Percentiles rank a stretch among this genome's conserved stretches.
Evolutionary conservation across 2,797 vertebrate genomes (phyloP).

Genomic region (Tapirus indicus): DNA sequence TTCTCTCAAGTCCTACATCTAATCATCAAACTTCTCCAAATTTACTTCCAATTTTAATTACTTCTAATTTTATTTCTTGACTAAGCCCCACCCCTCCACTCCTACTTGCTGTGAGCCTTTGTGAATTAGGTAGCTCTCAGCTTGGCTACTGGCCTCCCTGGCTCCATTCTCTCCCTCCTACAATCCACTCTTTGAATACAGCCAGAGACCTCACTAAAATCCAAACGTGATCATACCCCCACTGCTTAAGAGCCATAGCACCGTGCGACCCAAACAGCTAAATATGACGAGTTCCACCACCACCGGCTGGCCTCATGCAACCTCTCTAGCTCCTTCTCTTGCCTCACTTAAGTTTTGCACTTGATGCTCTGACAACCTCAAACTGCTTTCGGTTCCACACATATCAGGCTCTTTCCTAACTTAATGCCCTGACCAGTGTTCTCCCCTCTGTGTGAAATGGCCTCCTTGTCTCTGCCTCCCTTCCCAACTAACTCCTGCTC

Average conservation of each 20-base stretch:
- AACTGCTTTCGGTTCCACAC: not conserved
- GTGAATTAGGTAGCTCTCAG: not conserved
- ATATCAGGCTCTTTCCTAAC: not conserved
- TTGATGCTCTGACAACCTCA: not conserved
- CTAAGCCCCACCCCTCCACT: not conserved
- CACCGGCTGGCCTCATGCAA: fast-evolving
- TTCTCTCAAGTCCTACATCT: not conserved
- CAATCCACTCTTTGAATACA: not conserved
- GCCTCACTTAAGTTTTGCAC: not conserved
- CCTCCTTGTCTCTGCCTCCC: not conserved
- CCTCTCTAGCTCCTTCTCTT: not conserved
- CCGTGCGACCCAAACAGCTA: too few species aligned
- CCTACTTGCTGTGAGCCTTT: not conserved
- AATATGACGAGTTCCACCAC: not conserved
- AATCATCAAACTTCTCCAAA: not conserved
- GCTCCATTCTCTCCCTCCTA: not conserved
- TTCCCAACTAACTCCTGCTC: not conserved
- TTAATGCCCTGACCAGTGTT: not conserved
- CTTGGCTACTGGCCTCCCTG: not conserved
- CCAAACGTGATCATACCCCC: not conserved
- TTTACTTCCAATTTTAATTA: not conserved
- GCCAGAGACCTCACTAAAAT: not conserved
- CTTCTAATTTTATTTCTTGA: not conserved
- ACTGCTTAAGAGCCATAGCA: not conserved
- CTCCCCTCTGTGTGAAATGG: not conserved